Conservation (phyloP, 2,797 vertebrate species). For the Oreochromis grahami region DNA sequence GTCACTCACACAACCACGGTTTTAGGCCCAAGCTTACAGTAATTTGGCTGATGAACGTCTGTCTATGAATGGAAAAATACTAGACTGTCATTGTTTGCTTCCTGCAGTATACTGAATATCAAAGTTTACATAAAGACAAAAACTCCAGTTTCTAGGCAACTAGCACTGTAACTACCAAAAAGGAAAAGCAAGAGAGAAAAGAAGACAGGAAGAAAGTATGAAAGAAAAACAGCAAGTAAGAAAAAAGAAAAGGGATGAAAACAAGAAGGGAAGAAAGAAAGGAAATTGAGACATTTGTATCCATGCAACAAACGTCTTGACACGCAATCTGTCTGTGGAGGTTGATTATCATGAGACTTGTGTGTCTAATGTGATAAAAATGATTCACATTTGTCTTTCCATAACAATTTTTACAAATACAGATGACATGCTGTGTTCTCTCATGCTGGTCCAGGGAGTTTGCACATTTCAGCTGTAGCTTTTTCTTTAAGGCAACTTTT, state of each 20-base stretch:
- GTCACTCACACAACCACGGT: background rate
- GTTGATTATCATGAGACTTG: background rate
- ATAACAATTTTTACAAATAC: background rate
- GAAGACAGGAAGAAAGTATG: background rate
- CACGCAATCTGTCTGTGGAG: background rate
- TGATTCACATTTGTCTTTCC: background rate
- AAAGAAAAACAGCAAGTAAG: background rate
- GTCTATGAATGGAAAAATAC: background rate
- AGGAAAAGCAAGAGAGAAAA: background rate
- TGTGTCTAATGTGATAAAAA: background rate
- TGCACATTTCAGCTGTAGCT: background rate
- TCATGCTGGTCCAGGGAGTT: background rate
- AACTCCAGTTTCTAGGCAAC: conserved; percentile 60
- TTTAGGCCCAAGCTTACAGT: background rate
- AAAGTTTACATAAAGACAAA: conserved; percentile 38
- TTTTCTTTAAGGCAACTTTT: background rate
- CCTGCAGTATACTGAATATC: background rate
- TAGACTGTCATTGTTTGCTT: background rate
- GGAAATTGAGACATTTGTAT: background rate
- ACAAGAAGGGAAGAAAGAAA: background rate
- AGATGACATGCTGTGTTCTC: background rate
- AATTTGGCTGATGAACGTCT: background rate
- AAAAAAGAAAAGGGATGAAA: background rate
- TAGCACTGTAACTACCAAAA: background rate
- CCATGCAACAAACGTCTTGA: background rate